Base-by-base conservation (phyloP, 2,797 vertebrate species). In the Acanthopagrus latus region DNA sequence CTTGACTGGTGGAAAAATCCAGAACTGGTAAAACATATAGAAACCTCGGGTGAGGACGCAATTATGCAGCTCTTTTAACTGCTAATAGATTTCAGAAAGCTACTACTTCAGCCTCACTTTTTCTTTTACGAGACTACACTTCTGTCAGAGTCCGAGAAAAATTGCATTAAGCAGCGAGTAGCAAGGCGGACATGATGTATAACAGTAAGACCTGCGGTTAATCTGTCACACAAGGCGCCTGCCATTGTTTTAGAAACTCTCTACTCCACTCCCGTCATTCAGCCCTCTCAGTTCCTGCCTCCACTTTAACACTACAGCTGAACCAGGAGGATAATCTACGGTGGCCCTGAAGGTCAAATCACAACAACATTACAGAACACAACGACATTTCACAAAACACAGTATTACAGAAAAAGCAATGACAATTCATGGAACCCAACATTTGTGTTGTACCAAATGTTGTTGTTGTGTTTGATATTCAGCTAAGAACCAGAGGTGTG, bases 191-290 rank as follows among this genome's bases (percentile, higher is more conserved):
- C 74, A 69, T 54, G 43, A 68, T 80, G 29, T 66, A 44, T 41
- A 46, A 63, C 43, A 76, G 80, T 76, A 43, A 74, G 68, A 62
- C 79, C 50, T 58, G 41, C 16, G 38, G 29, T 23, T 80, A 64
- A 83, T 78, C 56, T 81, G 60, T 80, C 55, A 51, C 69, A 66
- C 60, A 59, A 44, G 64, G 79, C 1, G 7, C 56, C 55, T 60
- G 69, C 70, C 29, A n/a, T 54, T 76, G 67, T 83, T 89, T 81
- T 80, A 88, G 78, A 76, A 85, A 89, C 43, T 68, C 59, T 21
- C 60, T 72, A 75, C 60, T 68, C 54, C 7, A 33, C 8, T 8
- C 38, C 57, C 38, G 78, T 65, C 82, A 79, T 60, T 88, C 71
- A 82, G 59, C 64, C n/a, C 65, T 54, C 56, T 38, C 27, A 63